Evolutionary conservation across 2,113 vertebrate genomes (phyloP).

Genomic region (Microcebus ravelobensis): DNA sequence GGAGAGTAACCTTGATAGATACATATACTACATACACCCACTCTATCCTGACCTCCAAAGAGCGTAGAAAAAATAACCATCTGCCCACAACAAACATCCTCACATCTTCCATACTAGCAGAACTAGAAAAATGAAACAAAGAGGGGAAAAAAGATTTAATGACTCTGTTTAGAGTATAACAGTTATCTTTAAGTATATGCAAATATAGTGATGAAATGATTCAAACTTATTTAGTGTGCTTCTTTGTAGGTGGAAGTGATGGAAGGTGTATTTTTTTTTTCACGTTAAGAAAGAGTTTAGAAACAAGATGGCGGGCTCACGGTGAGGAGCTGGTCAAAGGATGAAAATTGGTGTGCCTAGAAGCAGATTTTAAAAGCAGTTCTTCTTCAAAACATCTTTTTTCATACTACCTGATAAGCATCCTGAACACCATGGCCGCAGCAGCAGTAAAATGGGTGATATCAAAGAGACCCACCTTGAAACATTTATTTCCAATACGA

Average conservation of each 20-base stretch:
- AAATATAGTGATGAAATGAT: not conserved
- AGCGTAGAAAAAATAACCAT: not conserved
- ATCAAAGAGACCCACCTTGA: too few species aligned
- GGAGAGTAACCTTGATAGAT: not conserved
- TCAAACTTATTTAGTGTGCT: not conserved
- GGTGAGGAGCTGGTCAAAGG: not conserved
- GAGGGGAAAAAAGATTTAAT: not conserved
- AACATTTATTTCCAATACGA: too few species aligned
- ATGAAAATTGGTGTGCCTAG: not conserved
- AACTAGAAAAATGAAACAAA: not conserved
- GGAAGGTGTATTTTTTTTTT: not conserved
- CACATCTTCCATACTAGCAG: not conserved
- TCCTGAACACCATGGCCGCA: too few species aligned
- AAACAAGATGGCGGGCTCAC: not conserved
- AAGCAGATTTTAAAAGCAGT: not conserved
- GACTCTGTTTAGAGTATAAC: not conserved
- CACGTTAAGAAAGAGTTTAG: not conserved
- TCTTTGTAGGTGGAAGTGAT: not conserved
- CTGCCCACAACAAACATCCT: not conserved
- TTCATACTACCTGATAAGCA: too few species aligned
- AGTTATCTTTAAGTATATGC: not conserved
- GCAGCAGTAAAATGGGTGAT: too few species aligned
- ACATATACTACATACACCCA: rapidly evolving
- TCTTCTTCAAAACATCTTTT: too few species aligned
- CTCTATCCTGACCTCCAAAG: not conserved